Evolutionary conservation across 2,797 vertebrate genomes (phyloP).

Genomic region (Siniperca scherzeri): DNA sequence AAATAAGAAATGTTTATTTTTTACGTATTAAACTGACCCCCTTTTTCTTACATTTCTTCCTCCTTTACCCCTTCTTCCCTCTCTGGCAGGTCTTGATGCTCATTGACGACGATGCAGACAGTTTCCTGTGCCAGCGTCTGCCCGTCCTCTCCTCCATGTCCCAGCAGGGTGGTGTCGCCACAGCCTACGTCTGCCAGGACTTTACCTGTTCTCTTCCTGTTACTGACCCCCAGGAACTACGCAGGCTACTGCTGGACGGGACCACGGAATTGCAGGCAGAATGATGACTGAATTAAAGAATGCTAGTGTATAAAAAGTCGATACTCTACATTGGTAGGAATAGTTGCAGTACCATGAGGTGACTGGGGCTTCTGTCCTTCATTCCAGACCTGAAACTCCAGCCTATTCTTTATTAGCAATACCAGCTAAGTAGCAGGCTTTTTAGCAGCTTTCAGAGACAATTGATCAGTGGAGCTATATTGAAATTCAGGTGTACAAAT

Average conservation of each 20-base stretch:
- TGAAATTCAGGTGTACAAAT: slow-evolving; percentile 21
- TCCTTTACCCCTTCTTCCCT: not conserved
- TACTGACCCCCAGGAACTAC: slow-evolving; percentile 90
- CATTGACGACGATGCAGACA: slow-evolving; percentile 82
- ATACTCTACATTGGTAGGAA: not conserved
- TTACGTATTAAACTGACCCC: not conserved
- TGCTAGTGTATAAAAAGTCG: not conserved
- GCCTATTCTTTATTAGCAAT: slow-evolving; percentile 15
- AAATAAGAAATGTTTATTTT: not conserved
- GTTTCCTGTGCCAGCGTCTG: slow-evolving; percentile 88
- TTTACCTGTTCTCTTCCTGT: slow-evolving; percentile 91
- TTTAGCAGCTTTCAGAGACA: not conserved
- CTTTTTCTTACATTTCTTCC: no score
- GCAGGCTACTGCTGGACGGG: slow-evolving; percentile 83
- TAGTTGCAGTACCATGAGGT: not conserved
- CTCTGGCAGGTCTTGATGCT: slow-evolving; percentile 90
- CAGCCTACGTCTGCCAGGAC: slow-evolving; percentile 92
- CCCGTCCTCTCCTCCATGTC: slow-evolving; percentile 88
- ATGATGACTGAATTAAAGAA: slow-evolving; percentile 9
- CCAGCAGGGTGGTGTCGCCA: slow-evolving; percentile 84
- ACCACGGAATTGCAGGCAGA: not conserved
- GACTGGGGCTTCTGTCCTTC: not conserved
- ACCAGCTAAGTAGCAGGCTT: slow-evolving; percentile 38
- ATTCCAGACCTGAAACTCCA: slow-evolving; percentile 10
- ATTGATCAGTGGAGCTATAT: not conserved